A percentile compares a stretch with the other conserved stretches of the same genome.
Conservation (phyloP, 2,797 vertebrate species). For the Perodicticus potto region DNA sequence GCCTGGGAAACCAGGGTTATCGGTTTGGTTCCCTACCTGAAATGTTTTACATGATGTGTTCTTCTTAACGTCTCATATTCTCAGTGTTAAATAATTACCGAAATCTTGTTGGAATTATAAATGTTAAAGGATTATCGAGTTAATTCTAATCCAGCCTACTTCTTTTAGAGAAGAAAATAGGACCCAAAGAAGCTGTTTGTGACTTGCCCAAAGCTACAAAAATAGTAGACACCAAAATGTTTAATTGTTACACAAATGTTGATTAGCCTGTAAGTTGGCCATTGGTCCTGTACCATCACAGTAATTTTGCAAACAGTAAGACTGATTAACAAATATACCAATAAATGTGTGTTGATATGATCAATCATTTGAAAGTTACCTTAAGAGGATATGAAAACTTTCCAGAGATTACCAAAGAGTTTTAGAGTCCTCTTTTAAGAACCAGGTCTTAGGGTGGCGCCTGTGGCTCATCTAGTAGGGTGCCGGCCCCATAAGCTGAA, state of each 20-base stretch:
- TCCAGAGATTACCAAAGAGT: background rate
- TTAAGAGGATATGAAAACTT: background rate
- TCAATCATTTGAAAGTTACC: constrained; percentile 6
- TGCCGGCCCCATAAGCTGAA: too few relatives aligned
- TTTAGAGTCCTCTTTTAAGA: background rate
- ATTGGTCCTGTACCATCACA: background rate
- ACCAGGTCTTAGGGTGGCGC: background rate
- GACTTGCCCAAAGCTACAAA: background rate
- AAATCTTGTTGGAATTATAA: constrained; percentile 57
- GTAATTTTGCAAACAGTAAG: background rate
- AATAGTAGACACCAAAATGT: background rate
- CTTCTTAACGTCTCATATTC: constrained; percentile 16
- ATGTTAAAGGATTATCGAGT: constrained; percentile 36
- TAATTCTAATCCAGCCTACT: constrained; percentile 51
- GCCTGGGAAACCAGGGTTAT: constrained; percentile 45
- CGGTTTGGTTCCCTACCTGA: constrained; percentile 12
- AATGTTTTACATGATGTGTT: constrained; percentile 26
- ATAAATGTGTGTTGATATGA: background rate
- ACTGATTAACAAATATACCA: background rate
- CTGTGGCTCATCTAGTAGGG: too few relatives aligned
- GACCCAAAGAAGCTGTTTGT: background rate
- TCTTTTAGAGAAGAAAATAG: constrained; percentile 45
- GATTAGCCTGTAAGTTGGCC: background rate
- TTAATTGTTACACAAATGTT: background rate
- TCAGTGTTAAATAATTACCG: constrained; percentile 42